Percentiles rank a stretch among this genome's conserved stretches.
Evolutionary conservation across 2,113 vertebrate genomes (phyloP).

Genomic region (Neolamprologus tretocephalus): DNA sequence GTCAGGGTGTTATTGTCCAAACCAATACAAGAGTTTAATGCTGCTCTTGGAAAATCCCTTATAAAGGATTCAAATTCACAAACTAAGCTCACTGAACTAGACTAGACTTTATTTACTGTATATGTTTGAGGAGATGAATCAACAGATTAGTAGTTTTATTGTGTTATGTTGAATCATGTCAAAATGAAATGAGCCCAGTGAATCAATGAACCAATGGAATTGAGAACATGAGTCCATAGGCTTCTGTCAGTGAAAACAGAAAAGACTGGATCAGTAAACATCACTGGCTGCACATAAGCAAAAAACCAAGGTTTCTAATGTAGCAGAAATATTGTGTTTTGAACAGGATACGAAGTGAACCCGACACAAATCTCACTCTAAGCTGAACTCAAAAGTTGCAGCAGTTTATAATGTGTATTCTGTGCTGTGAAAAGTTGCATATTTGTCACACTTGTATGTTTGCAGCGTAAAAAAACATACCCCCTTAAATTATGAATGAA

Average conservation of each 20-base stretch:
- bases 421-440: neutral
- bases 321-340: neutral
- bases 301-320: neutral
- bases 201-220: neutral
- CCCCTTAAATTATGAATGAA: neutral
- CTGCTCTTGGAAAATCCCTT: neutral
- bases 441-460: neutral
- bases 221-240: neutral
- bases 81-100: neutral
- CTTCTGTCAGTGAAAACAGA: neutral
- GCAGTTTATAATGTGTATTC: neutral
- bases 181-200: neutral
- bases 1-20: neutral
- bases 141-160: neutral
- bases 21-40: neutral
- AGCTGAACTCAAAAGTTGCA: neutral
- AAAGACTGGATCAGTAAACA: neutral
- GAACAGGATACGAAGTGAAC: neutral
- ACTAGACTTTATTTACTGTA: neutral
- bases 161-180: neutral
- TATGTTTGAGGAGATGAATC: neutral
- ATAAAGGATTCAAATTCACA: neutral
- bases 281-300: neutral
- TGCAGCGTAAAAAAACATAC: neutral
- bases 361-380: neutral